Percentiles rank a stretch among this genome's conserved stretches.
phyloP scores from a whole-genome alignment of 2,113 vertebrate genomes.

The Apodemus sylvaticus region DNA sequence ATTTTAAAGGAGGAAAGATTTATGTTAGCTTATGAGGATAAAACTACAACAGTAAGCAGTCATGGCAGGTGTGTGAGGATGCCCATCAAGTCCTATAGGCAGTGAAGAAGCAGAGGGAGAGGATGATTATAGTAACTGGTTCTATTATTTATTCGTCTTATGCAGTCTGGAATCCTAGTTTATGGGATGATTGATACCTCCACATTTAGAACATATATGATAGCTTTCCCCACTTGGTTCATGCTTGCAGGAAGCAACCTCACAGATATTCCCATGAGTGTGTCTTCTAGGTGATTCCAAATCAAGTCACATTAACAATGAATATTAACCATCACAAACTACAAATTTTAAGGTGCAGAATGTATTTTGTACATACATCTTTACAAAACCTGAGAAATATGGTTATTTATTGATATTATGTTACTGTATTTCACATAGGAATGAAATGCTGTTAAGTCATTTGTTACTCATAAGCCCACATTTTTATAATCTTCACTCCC shows the following conservation, averaged over 20 bases:
- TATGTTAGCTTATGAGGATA: too few relatives aligned
- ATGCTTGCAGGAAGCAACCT: not conserved
- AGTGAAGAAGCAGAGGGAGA: not conserved
- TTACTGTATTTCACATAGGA: not conserved
- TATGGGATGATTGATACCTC: not conserved
- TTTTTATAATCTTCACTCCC: slow-evolving; percentile 19
- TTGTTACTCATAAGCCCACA: not conserved
- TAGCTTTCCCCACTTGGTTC: not conserved
- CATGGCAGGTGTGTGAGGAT: too few relatives aligned
- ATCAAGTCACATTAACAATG: not conserved
- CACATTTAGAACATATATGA: not conserved
- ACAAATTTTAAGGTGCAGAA: not conserved
- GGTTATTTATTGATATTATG: not conserved
- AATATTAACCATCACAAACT: not conserved
- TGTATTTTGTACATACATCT: not conserved
- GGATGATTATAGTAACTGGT: too few relatives aligned
- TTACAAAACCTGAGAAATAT: slow-evolving; percentile 34
- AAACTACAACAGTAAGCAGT: not conserved
- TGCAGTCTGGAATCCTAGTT: not conserved
- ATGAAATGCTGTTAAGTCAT: not conserved
- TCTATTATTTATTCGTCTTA: not conserved
- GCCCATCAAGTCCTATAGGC: too few relatives aligned
- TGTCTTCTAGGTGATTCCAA: not conserved
- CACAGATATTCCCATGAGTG: not conserved
- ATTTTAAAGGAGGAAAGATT: not conserved